Base-by-base conservation (phyloP, 2,888 invertebrate genomes). In the Phorcus lineatus region DNA sequence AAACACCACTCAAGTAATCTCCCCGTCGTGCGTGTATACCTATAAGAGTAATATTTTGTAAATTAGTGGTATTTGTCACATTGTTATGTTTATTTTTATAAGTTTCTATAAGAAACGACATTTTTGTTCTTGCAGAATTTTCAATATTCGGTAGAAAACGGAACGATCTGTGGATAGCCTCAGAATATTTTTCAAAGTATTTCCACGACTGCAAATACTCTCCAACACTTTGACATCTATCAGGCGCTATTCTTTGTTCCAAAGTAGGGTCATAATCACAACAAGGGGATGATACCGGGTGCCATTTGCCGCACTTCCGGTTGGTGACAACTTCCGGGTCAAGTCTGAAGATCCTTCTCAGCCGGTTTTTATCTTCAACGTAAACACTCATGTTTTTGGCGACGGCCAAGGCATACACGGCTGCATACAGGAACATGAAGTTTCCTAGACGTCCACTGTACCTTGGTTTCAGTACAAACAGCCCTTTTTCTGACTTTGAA, bases 181-280 rank as follows among this genome's bases (percentile, higher is more conserved):
- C n/a, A 52, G 53, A 70, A 28, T 78, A 78, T 19, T 70, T 67
- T 1, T 62, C 62, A 13, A 62, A 62, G 24, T 62, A 62, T 24
- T 17, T 62, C 62, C 62, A 62, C 17, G 62, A 62, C 17, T 62
- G 62, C 3, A 62, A 28, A 22, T 62, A 62, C 1, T 28, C 62
- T 13, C 24, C 24, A 2, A 62, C 24, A 0, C 24, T 24, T 28
- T 62, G 62, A 22, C 62, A 62, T 0, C 13, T 62, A 62, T 62
- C n/a, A 28, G 24, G 24, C 13, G 1, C 28, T 62, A 62, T 62
- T 17, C 62, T 62, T 24, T 62, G 28, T 17, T 16, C 16, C 62
- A 17, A 2, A 0, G 28, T 28, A 2, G 24, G 7, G 16, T 62
- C 22, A n/a, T 62, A 62, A 28, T 28, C 62, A 62, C 62, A 62